These are phyloP conservation scores for Homarus gammarus DNA, from an alignment of 2,888 invertebrate species.

Conservation along the genomic window DNA sequence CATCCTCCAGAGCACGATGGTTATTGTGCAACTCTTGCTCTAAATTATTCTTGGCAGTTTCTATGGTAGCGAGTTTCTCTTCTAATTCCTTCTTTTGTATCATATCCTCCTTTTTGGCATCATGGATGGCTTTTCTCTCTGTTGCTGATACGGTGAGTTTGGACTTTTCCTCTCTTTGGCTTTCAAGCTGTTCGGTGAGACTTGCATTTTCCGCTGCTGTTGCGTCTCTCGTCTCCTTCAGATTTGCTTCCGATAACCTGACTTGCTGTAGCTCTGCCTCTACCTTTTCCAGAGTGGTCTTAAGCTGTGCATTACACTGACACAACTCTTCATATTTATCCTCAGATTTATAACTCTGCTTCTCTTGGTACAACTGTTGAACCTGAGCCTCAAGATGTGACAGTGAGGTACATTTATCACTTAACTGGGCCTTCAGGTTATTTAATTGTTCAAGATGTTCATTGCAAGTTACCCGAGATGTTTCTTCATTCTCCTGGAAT, in stretches of 20 bases:
- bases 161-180: constrained; percentile 14
- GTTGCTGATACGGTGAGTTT: neutral
- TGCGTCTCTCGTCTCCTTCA: constrained; percentile 19
- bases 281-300: constrained; percentile 16
- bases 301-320: constrained; percentile 6
- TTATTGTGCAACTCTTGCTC: constrained; percentile 23
- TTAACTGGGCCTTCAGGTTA: neutral
- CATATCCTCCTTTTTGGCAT: constrained; percentile 19
- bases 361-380: constrained; percentile 26
- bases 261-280: constrained; percentile 9
- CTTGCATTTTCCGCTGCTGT: neutral
- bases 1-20: constrained; percentile 22
- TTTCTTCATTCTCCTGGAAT: neutral
- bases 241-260: constrained; percentile 24
- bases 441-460: constrained; percentile 7
- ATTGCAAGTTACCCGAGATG: neutral
- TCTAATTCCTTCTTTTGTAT: neutral
- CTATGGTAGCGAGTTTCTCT: constrained; percentile 7
- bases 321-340: constrained; percentile 26
- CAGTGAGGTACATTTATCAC: neutral
- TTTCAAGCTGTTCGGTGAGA: constrained; percentile 22
- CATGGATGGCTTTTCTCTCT: neutral
- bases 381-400: constrained; percentile 7
- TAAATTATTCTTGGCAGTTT: constrained; percentile 1
- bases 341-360: neutral